phyloP scores from a whole-genome alignment of 2,113 vertebrate species.

The Myotis davidii region DNA sequence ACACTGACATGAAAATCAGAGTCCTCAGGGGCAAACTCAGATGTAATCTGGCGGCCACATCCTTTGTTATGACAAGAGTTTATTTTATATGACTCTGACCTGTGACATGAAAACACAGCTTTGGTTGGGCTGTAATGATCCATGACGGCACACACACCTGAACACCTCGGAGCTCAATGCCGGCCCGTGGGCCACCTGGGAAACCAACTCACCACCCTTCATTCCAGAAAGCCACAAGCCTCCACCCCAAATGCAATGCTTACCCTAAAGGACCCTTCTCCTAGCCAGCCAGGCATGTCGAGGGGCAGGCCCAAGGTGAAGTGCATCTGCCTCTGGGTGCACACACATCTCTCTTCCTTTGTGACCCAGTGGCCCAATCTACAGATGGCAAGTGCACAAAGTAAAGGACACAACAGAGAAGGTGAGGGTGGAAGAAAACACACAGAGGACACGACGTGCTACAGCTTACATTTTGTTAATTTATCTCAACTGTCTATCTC shows the following conservation, averaged over 20 bases:
- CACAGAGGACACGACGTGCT: not conserved
- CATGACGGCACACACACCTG: constrained; percentile 16
- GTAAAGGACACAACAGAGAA: not conserved
- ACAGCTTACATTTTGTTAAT: not conserved
- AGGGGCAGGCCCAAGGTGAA: not conserved
- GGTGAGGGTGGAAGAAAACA: not conserved
- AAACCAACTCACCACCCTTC: not conserved
- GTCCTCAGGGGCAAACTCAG: constrained; percentile 4
- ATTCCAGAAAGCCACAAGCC: constrained; percentile 45
- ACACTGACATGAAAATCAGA: not conserved
- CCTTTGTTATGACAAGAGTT: constrained; percentile 30
- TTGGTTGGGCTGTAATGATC: not conserved
- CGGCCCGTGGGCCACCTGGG: not conserved
- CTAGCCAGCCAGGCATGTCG: not conserved
- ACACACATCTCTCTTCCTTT: not conserved
- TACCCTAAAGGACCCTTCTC: not conserved
- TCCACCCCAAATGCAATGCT: not conserved
- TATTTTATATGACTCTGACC: constrained; percentile 56
- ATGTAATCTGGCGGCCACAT: constrained; percentile 33
- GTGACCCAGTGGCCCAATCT: not conserved
- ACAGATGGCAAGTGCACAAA: not conserved
- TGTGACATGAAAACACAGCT: constrained; percentile 44
- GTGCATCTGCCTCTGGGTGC: rapidly evolving
- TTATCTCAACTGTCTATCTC: constrained; percentile 31
- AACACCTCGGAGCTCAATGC: not conserved